phyloP scores from a whole-genome alignment of 1,140 invertebrate species.

The Parapsyche elsis region DNA sequence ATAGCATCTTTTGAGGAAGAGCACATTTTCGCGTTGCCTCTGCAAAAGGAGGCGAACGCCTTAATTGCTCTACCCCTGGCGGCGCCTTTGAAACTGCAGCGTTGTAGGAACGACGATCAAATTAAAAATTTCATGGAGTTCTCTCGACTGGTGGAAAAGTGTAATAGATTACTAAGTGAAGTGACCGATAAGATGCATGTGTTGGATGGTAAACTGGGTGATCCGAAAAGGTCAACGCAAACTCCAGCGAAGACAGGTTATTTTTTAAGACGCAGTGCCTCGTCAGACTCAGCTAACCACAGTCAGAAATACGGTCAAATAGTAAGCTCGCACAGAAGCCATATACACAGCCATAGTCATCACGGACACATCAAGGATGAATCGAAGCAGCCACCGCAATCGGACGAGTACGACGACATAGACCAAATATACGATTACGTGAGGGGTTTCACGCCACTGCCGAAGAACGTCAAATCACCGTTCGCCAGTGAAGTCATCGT shows the following conservation, averaged over 20 bases:
- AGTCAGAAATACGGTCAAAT: conserved; percentile 64
- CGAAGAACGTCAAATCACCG: conserved; percentile 80
- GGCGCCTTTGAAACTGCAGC: conserved; percentile 86
- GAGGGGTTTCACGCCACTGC: conserved; percentile 87
- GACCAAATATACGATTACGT: conserved; percentile 98
- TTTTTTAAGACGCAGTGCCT: conserved; percentile 76
- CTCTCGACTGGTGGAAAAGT: conserved; percentile 81
- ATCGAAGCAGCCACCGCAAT: conserved; percentile 67
- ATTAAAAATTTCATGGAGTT: conserved; percentile 84
- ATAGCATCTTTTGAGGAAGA: conserved; percentile 87
- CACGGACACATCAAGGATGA: conserved; percentile 66
- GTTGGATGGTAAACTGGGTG: conserved; percentile 80
- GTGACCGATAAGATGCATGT: conserved; percentile 87
- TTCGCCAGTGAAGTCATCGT: conserved; percentile 68
- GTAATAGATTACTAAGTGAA: conserved; percentile 80
- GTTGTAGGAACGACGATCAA: conserved; percentile 84
- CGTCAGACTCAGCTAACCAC: conserved; percentile 76
- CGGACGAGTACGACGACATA: conserved; percentile 93
- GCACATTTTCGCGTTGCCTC: conserved; percentile 84
- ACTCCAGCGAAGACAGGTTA: conserved; percentile 70
- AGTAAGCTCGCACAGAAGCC: conserved; percentile 61
- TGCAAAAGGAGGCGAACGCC: conserved; percentile 81
- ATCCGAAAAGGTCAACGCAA: conserved; percentile 69
- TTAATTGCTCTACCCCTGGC: conserved; percentile 86
- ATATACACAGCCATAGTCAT: conserved; percentile 65